phyloP scores from a whole-genome alignment of 1,140 invertebrate species.

The Papilio polytes region DNA sequence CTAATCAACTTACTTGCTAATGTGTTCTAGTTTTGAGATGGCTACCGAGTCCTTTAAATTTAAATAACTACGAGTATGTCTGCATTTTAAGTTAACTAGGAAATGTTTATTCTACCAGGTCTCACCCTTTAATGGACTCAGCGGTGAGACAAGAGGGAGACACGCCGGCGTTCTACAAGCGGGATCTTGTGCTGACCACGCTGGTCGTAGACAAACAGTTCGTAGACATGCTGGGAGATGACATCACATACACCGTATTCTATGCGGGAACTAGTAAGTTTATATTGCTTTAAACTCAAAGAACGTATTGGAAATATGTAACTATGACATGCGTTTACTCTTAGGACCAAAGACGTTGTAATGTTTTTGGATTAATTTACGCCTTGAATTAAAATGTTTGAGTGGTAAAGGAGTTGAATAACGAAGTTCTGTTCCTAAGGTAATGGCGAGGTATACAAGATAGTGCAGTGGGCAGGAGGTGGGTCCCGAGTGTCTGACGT shows the following conservation, averaged over 20 bases:
- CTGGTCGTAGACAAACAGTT: conserved; percentile 90
- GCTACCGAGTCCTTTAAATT: too few relatives aligned
- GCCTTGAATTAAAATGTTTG: not conserved
- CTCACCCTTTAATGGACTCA: conserved; percentile 96
- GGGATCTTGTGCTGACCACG: conserved; percentile 91
- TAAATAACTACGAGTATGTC: too few relatives aligned
- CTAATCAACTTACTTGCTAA: too few relatives aligned
- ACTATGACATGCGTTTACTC: too few relatives aligned
- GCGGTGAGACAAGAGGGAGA: conserved; percentile 92
- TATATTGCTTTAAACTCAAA: not conserved
- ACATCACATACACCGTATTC: conserved; percentile 90
- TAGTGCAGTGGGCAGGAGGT: conserved; percentile 90
- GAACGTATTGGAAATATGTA: too few relatives aligned
- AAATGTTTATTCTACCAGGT: conserved; percentile 60
- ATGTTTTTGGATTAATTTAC: not conserved
- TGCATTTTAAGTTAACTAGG: not conserved
- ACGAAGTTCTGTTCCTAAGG: conserved; percentile 69
- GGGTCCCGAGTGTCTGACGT: conserved; percentile 90
- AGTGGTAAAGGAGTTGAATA: conserved; percentile 6
- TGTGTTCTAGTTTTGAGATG: too few relatives aligned
- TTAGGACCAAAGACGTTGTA: not conserved
- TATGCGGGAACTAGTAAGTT: conserved; percentile 91
- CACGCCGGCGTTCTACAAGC: conserved; percentile 91
- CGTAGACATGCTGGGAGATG: conserved; percentile 85
- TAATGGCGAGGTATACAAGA: conserved; percentile 91